A percentile compares a stretch with the other conserved stretches of the same genome.
Evolutionary conservation across 2,113 vertebrate genomes (phyloP).

Genomic region (Cisticola juncidis): DNA sequence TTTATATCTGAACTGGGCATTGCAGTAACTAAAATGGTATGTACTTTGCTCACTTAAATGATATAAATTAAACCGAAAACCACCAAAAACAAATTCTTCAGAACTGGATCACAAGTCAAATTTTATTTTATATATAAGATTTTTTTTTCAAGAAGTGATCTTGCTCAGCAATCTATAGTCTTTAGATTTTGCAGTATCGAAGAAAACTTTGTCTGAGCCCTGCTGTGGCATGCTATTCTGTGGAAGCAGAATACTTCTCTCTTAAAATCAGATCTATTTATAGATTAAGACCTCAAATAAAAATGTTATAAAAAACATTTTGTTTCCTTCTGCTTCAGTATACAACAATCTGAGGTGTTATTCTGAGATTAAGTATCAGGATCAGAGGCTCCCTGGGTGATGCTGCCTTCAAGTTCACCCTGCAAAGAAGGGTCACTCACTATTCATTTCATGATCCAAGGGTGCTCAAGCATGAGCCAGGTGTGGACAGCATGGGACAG

Average conservation of each 20-base stretch:
- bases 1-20: neutral
- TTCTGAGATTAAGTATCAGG: neutral
- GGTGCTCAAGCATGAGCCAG: neutral
- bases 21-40: neutral
- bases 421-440: neutral
- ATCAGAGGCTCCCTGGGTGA: neutral
- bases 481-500: fast-evolving
- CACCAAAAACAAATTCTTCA: neutral
- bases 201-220: neutral
- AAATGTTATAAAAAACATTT: too few relatives aligned
- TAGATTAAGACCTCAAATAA: neutral
- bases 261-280: neutral
- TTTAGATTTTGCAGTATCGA: neutral
- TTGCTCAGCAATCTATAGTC: neutral
- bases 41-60: neutral
- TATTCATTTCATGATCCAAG: neutral
- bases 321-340: neutral
- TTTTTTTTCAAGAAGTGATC: neutral
- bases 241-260: neutral
- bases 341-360: neutral
- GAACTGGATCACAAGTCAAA: neutral
- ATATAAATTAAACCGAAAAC: neutral
- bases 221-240: neutral
- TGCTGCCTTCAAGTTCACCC: neutral
- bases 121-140: neutral